Evolutionary conservation across 2,113 vertebrate genomes (phyloP), one percentile per base, ranked within the genome.

Genomic region (Bujurquina vittata): DNA sequence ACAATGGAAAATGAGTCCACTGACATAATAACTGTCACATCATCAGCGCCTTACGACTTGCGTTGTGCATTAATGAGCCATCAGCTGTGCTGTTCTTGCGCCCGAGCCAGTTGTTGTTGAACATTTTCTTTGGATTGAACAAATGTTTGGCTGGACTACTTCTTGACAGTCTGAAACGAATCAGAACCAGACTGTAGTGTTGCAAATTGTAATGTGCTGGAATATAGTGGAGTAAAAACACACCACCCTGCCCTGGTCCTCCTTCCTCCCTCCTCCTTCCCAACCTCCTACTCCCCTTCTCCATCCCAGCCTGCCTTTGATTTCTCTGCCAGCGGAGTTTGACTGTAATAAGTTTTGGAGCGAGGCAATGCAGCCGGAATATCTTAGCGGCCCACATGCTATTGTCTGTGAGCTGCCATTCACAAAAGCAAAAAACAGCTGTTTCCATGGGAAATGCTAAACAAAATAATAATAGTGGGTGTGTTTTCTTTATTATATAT

Each of bases 301-400:
- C 26, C 75, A 37, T 62, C 83, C 61, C 81, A 82, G 76, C 72
- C 83, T 86, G 86, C 84, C 88, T 91, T 93, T 91, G 87, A 92
- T 91, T 91, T 81, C 3, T 7, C 78, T 90, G 88, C 88, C 91
- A 91, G 84, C 17, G 14, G 77, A 85, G 79, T 85, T 88, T 82
- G 85, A 88, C 84, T 89, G 76, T 88, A 91, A 93, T 90, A 89
- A 65, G 79, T 86, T 90, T 86, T 88, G 81, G 87, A 87, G 73
- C n/a, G n/a, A 74, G 81, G 85, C 87, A 49, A 77, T 90, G 78
- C 80, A 81, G 77, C 18, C 65, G 62, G 88, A 90, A 90, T 86
- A 89, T 87, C 72, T 87, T 62, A 65, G 83, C 60, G 8, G 81
- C 84, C 89, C 86, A 87, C 84, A 81, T 84, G 84, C 88, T 88